Evolutionary conservation across 30 jellyfish, hydroid and myxozoan genomes (phyloP), one percentile per base, ranked within the genome.

Genomic region (Aurelia sp.): DNA sequence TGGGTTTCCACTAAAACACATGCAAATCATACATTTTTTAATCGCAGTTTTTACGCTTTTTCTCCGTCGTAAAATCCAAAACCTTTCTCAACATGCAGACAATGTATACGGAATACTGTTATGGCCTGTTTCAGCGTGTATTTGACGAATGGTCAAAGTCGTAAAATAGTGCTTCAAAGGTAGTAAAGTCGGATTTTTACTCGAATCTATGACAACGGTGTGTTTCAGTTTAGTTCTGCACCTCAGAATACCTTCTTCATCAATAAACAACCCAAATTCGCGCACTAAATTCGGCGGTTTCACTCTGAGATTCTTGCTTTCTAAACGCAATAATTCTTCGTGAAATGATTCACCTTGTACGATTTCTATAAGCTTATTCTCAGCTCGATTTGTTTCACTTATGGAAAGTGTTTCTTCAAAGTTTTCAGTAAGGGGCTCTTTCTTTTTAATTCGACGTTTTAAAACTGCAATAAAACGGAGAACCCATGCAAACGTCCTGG

Each of bases 211-310:
- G 17, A 66, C 78, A 15, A 24, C 55, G 4, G 78, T 60, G 78
- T 66, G 35, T 17, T 66, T 66, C 50, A 66, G 47, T 66, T 64
- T 66, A 24, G 78, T 66, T 66, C 31, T 66, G 18, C 78, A 66
- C 15, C 78, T 66, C 5, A 66, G 19, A 66, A 66, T 66, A 3
- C 35, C 78, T 66, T 66, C 78, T 66, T 66, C 78, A 15, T 66
- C 64, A 64, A 66, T 66, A 66, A 66, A 66, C 21, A 66, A 66
- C 13, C 55, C 78, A 38, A 66, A 66, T 15, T 66, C 78, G 78
- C 64, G 78, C 50, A 66, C 31, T 66, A 66, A 7, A 66, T 66
- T 66, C 8, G 78, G 78, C 55, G 78, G 78, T 66, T 66, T 66
- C 17, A 66, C 47, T 66, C 78, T 63, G 17, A 38, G 10, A 38